Conservation (phyloP, 2,797 vertebrate species). For the Todus mexicanus region DNA sequence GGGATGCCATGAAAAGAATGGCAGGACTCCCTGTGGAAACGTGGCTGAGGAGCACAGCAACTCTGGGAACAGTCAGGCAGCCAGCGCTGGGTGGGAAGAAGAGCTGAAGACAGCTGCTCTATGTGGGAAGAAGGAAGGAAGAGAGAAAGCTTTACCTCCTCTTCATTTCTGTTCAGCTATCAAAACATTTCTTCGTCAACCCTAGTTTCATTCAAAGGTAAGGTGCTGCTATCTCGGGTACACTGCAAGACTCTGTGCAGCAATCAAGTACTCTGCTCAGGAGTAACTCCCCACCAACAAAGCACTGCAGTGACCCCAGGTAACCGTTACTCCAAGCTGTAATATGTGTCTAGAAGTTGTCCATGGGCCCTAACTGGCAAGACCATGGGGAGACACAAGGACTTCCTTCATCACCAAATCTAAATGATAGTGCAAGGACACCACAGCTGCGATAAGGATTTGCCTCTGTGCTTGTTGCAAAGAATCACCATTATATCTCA, state of each 20-base stretch:
- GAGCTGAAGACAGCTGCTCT: neutral
- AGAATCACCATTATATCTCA: neutral
- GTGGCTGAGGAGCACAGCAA: fast-evolving
- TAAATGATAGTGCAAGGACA: neutral
- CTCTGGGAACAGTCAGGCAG: neutral
- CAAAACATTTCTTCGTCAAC: neutral
- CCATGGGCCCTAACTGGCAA: neutral
- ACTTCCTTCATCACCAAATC: neutral
- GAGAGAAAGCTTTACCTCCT: neutral
- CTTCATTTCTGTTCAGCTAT: neutral
- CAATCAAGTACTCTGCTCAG: neutral
- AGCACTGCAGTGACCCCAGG: neutral
- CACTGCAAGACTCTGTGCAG: fast-evolving
- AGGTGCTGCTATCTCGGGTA: neutral
- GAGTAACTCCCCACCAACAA: neutral
- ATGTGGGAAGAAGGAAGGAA: neutral
- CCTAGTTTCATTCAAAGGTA: neutral
- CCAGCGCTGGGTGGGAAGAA: neutral
- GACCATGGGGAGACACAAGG: neutral
- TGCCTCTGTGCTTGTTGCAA: neutral
- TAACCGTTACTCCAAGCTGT: neutral
- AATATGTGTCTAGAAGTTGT: neutral
- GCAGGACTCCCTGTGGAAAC: neutral
- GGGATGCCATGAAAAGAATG: neutral
- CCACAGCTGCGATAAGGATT: neutral